Conservation (phyloP, 2,888 invertebrate species). For the Gasteruption jaculator region DNA sequence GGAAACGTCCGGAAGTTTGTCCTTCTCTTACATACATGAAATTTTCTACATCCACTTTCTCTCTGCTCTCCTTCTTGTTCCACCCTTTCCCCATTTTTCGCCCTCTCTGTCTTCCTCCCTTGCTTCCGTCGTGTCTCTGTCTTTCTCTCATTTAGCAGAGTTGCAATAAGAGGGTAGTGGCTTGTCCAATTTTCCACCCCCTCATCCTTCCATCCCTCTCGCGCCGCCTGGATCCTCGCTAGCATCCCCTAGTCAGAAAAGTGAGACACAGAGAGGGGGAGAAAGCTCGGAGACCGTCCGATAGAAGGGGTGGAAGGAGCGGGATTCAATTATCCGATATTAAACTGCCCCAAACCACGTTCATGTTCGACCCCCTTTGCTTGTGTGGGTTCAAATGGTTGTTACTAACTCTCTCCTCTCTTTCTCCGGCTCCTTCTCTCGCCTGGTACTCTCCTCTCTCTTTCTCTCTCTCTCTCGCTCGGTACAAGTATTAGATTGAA, state of each 20-base stretch:
- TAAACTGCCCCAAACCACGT: slow-evolving; percentile 49
- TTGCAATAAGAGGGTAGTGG: slow-evolving; percentile 36
- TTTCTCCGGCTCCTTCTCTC: slow-evolving; percentile 2
- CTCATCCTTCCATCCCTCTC: slow-evolving; percentile 20
- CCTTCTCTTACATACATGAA: slow-evolving; percentile 8
- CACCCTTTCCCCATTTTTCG: neutral
- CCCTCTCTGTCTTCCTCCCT: slow-evolving; percentile 3
- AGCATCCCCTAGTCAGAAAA: too few relatives aligned
- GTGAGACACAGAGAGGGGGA: too few relatives aligned
- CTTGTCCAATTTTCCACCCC: slow-evolving; percentile 28
- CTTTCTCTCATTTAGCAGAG: slow-evolving; percentile 31
- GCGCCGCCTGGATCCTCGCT: too few relatives aligned
- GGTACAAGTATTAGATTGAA: slow-evolving; percentile 49
- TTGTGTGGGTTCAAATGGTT: slow-evolving; percentile 44
- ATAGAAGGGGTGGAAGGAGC: slow-evolving; percentile 33
- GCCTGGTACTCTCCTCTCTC: slow-evolving; percentile 22
- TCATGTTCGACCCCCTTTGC: slow-evolving; percentile 34
- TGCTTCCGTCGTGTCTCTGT: slow-evolving; percentile 11
- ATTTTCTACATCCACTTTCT: too few relatives aligned
- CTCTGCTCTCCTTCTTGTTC: slow-evolving; percentile 12
- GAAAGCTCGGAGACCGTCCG: slow-evolving; percentile 26
- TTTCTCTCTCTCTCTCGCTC: slow-evolving; percentile 29
- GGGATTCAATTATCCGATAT: slow-evolving; percentile 53
- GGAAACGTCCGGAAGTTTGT: slow-evolving; percentile 27
- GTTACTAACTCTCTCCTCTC: slow-evolving; percentile 29